Conservation (phyloP, 2,888 invertebrate genomes). For the Thymelicus lineola region DNA sequence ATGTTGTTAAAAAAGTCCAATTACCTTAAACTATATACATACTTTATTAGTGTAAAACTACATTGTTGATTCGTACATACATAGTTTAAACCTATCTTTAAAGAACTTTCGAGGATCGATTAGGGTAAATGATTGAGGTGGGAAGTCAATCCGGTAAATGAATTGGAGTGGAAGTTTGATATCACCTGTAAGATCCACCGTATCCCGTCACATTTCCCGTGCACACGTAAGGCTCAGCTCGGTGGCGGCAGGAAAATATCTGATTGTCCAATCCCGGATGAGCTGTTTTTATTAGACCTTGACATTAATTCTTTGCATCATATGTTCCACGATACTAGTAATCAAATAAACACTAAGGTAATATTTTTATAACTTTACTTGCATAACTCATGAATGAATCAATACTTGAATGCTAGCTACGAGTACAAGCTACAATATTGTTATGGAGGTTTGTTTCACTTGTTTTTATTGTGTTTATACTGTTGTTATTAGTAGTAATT, state of each 20-base stretch:
- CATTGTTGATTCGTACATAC: too few species aligned
- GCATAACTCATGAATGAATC: too few species aligned
- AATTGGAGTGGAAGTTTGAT: slow-evolving; percentile 19
- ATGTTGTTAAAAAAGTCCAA: neutral
- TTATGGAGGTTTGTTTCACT: too few species aligned
- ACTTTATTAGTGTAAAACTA: too few species aligned
- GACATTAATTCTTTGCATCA: slow-evolving; percentile 35
- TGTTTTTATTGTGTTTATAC: too few species aligned
- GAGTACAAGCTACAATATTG: too few species aligned
- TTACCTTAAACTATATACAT: too few species aligned
- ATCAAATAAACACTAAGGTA: neutral
- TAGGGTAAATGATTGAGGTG: neutral
- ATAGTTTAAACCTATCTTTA: too few species aligned
- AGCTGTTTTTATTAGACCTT: slow-evolving; percentile 35
- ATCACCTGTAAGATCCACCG: slow-evolving; percentile 23
- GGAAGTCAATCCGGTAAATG: slow-evolving; percentile 6
- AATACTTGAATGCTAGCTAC: too few species aligned
- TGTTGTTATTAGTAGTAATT: too few species aligned
- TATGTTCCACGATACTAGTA: slow-evolving; percentile 11
- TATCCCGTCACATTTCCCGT: slow-evolving; percentile 37
- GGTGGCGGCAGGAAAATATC: slow-evolving; percentile 33
- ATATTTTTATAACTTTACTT: neutral
- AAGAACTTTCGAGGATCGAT: neutral
- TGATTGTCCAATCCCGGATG: slow-evolving; percentile 38
- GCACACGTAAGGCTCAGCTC: slow-evolving; percentile 30